Conservation (phyloP, 2,888 invertebrate genomes). For the Mactromeris polynyma region DNA sequence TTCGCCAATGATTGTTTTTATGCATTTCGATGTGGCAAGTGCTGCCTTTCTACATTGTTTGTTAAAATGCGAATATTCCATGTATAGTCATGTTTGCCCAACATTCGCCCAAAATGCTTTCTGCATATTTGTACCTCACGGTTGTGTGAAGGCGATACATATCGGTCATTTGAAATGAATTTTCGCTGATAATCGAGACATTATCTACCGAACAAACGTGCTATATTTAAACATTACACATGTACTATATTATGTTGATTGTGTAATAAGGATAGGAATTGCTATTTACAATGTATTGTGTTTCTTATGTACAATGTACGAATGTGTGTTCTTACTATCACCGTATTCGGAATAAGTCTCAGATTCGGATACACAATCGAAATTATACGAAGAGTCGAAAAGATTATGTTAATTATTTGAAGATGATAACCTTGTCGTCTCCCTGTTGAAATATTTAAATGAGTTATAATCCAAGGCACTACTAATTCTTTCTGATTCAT, state of each 20-base stretch:
- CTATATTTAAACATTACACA: not conserved
- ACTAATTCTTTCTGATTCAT: not conserved
- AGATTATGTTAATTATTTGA: not conserved
- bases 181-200: not conserved
- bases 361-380: not conserved
- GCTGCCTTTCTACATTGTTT: conserved; percentile 3
- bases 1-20: not conserved
- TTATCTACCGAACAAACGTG: not conserved
- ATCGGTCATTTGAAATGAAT: conserved; percentile 29
- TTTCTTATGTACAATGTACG: not conserved
- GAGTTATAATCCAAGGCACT: not conserved
- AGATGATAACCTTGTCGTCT: not conserved
- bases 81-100: not conserved
- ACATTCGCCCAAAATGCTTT: not conserved
- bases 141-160: conserved; percentile 61
- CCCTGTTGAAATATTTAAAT: not conserved
- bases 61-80: not conserved
- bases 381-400: not conserved
- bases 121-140: conserved; percentile 39
- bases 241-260: not conserved
- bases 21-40: not conserved
- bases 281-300: not conserved
- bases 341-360: not conserved
- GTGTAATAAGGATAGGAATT: not conserved
- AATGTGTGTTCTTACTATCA: not conserved